phyloP scores from a whole-genome alignment of 2,888 invertebrate species.

The Chalcis sispes region DNA sequence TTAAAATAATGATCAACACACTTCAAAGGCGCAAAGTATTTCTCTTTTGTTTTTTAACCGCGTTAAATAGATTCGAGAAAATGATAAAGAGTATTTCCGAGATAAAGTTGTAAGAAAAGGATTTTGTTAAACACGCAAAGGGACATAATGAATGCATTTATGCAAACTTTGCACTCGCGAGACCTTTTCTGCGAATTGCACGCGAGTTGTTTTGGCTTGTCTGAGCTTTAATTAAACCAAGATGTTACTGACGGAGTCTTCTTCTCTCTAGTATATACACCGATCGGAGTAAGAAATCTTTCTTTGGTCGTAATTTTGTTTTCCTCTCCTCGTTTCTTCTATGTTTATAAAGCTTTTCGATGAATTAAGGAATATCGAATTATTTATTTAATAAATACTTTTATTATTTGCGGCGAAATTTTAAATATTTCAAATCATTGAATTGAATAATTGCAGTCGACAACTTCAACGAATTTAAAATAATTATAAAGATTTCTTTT shows the following conservation, averaged over 20 bases:
- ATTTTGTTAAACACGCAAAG: slow-evolving; percentile 8
- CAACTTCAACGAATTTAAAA: too few relatives aligned
- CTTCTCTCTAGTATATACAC: not conserved
- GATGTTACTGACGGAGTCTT: slow-evolving; percentile 39
- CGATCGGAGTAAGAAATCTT: not conserved
- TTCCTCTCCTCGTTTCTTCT: slow-evolving; percentile 10
- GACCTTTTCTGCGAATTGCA: slow-evolving; percentile 17
- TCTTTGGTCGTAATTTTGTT: too few relatives aligned
- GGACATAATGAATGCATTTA: slow-evolving; percentile 3
- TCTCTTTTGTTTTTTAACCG: too few relatives aligned
- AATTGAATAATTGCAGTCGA: too few relatives aligned
- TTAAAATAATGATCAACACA: too few relatives aligned
- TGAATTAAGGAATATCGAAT: not conserved
- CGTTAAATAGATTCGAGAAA: too few relatives aligned
- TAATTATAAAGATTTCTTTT: too few relatives aligned
- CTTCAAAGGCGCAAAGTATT: too few relatives aligned
- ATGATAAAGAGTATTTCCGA: not conserved
- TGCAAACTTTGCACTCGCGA: not conserved
- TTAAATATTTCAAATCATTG: too few relatives aligned
- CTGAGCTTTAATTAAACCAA: slow-evolving; percentile 49
- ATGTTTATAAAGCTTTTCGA: slow-evolving; percentile 4
- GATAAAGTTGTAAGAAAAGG: not conserved
- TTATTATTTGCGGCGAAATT: too few relatives aligned
- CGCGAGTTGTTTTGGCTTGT: not conserved
- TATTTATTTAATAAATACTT: too few relatives aligned